Evolutionary conservation across 2,113 vertebrate species (phyloP).

Genomic region (Thunnus maccoyii): DNA sequence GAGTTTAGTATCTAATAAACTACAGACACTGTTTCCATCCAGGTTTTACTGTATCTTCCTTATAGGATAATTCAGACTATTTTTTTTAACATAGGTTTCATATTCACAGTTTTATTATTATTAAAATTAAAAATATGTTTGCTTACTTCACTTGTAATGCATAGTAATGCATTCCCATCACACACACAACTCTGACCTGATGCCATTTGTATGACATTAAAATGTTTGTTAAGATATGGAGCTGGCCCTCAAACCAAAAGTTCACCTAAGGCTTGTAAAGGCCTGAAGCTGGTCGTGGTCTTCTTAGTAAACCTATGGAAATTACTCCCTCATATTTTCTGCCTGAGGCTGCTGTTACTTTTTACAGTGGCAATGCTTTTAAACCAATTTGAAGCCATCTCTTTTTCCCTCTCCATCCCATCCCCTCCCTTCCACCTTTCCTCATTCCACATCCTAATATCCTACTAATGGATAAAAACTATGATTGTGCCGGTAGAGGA

Average conservation of each 20-base stretch:
- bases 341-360: conserved; percentile 58
- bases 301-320: conserved; percentile 51
- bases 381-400: conserved; percentile 73
- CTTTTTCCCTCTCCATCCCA: conserved; percentile 48
- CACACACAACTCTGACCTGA: conserved; percentile 2
- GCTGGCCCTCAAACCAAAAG: background rate
- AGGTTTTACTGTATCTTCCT: background rate
- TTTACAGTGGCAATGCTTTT: conserved; percentile 72
- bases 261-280: conserved; percentile 9
- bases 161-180: background rate
- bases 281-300: conserved; percentile 18
- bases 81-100: background rate
- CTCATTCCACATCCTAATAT: conserved; percentile 74
- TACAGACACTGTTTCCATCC: background rate
- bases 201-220: conserved; percentile 6
- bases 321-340: conserved; percentile 34
- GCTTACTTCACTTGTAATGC: too few species aligned
- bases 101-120: background rate
- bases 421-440: conserved; percentile 61
- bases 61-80: background rate
- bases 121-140: conserved; percentile 1
- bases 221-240: background rate
- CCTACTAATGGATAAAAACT: conserved; percentile 84
- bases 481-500: conserved; percentile 79
- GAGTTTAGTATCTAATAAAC: background rate